Evolutionary conservation across 2,113 vertebrate species (phyloP).

Genomic region (Ailuropoda melanoleuca): DNA sequence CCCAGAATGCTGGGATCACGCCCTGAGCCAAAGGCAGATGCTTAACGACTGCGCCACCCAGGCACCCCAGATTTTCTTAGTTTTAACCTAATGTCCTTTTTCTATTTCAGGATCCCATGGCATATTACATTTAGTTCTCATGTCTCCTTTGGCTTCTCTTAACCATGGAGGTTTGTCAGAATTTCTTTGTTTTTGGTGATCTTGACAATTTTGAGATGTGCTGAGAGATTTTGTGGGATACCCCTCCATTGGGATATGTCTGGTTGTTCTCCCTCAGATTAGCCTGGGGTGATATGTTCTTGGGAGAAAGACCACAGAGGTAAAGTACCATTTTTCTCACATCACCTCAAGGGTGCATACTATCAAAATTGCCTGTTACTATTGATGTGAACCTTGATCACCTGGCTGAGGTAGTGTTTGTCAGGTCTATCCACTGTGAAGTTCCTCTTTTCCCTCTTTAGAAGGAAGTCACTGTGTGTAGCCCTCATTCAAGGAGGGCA

Average conservation of each 20-base stretch:
- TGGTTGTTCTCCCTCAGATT: not conserved
- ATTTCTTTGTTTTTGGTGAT: not conserved
- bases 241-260: not conserved
- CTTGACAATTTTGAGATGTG: not conserved
- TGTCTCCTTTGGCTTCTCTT: not conserved
- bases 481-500: not conserved
- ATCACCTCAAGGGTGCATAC: not conserved
- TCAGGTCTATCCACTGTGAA: not conserved
- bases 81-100: not conserved
- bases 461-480: not conserved
- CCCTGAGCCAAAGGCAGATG: no score
- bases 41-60: no score
- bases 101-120: not conserved
- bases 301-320: not conserved
- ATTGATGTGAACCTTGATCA: not conserved
- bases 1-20: no score
- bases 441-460: not conserved
- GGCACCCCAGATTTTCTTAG: not conserved
- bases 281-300: not conserved
- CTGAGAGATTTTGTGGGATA: not conserved
- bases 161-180: not conserved
- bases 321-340: not conserved
- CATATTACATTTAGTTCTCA: not conserved
- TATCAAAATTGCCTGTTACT: not conserved
- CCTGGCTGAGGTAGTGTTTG: not conserved